Evolutionary conservation across 2,797 vertebrate species (phyloP), one percentile per base, ranked within the genome.

Genomic region (Orientallactaga sibirica): DNA sequence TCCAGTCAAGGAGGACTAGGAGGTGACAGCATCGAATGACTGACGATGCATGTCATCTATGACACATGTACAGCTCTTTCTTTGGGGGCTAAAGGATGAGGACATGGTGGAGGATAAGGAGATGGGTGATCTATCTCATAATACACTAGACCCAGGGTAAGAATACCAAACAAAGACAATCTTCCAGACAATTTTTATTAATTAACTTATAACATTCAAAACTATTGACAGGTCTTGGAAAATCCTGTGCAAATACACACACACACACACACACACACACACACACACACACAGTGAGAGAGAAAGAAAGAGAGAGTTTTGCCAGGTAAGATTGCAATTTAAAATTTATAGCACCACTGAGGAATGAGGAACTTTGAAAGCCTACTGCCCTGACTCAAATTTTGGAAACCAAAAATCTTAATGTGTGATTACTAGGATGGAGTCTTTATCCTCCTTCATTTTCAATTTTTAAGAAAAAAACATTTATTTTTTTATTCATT

Each of bases 151-250:
- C 19, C 3, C 15, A 22, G 85, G 27, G 27, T 1, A 64, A 88
- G 58, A 25, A 88, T 0, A 67, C 43, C 55, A 86, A 79, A 88
- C 62, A 52, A 82, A 85, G 43, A 27, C 27, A 48, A 68, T 58
- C 55, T 80, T 29, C 43, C 61, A 25, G 48, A 87, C 85, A 62
- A 6, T 62, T 86, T 92, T 88, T 27, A 62, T 77, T 94, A 91
- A 80, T 88, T 58, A 58, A 14, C 55, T 58, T 89, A 88, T 71
- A 66, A 84, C 68, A 87, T 88, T 41, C 64, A 74, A 94, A 87
- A 91, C 24, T 84, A 52, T 22, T 82, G 76, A 73, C 48, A 81
- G 71, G 43, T 89, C 55, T 80, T 83, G 68, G 37, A 77, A 82
- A 83, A 71, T 55, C n/a, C 16, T 5, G 16, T 68, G 58, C 8